Evolutionary conservation across 2,113 vertebrate genomes (phyloP), one percentile per base, ranked within the genome.

Genomic region (Lanius collurio): DNA sequence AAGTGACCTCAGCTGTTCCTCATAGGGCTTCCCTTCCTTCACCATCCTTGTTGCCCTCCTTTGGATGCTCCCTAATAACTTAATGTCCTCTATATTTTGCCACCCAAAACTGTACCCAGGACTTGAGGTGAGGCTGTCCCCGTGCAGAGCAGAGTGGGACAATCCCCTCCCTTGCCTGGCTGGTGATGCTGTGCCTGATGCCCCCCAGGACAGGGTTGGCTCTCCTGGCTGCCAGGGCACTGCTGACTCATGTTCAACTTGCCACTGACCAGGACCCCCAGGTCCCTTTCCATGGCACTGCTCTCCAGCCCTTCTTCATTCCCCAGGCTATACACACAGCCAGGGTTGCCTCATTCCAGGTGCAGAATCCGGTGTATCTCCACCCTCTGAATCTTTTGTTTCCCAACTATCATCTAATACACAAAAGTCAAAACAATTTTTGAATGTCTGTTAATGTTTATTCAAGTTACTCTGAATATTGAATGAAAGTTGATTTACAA

Each of bases 201-300:
- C 1, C 11, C 9, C 33, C 9, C n/a, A 22, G 21, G 41, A 31
- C 6, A 62, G 0, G 0, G 4, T 1, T 69, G 41, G 4, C 47
- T 10, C 6, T 69, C 21, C n/a, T 55, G 63, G 70, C n/a, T 76
- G 17, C 70, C n/a, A 55, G 47, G n/a, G 17, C 46, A 47, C 20
- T 75, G 13, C 24, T 62, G 47, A 0, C 21, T 42, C 10, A 4
- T 9, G 22, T 3, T 55, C 18, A 35, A 2, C 27, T 35, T 16
- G 3, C 9, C 47, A 33, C 15, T 14, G 5, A 15, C 24, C 15
- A 14, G 46, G 28, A 47, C 5, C 2, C 4, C 30, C n/a, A 19
- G 26, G 4, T 4, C 41, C 21, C 30, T 42, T 69, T 33, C 47
- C 4, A 24, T 0, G 0, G 10, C 13, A 1, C n/a, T 83, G 14